These are phyloP conservation scores for Mamestra brassicae DNA, from an alignment of 2,888 invertebrate species.

Conservation along the genomic window DNA sequence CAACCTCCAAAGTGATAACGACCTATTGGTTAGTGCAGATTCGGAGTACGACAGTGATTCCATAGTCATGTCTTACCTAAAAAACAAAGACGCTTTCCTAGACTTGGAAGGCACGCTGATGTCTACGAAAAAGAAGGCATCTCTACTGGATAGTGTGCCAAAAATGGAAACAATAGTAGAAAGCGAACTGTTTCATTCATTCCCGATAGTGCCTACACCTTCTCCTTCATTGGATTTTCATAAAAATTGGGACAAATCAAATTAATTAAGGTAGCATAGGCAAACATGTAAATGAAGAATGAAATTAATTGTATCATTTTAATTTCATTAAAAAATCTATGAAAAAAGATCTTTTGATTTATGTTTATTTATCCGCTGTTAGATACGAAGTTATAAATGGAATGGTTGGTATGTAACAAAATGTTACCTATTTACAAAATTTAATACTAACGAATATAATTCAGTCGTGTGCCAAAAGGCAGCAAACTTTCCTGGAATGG, in stretches of 20 bases:
- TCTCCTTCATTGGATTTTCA: conserved; percentile 31
- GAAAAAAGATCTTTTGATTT: conserved; percentile 26
- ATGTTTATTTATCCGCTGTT: background rate
- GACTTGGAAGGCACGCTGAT: conserved; percentile 69
- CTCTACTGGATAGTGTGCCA: conserved; percentile 76
- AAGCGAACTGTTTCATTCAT: conserved; percentile 72
- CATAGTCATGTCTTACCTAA: conserved; percentile 77
- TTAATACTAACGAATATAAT: background rate
- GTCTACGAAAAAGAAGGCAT: conserved; percentile 75
- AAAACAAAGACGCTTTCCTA: conserved; percentile 71
- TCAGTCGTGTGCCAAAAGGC: background rate
- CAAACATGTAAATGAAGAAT: conserved; percentile 42
- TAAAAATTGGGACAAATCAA: conserved; percentile 49
- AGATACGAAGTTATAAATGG: background rate
- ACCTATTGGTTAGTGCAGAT: conserved; percentile 65
- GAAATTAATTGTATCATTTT: conserved; percentile 40
- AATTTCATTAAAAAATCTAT: conserved; percentile 38
- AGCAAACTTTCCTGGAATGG: background rate
- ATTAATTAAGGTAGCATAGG: conserved; percentile 25
- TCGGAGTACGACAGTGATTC: conserved; percentile 74
- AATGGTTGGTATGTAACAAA: background rate
- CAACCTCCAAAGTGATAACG: conserved; percentile 78
- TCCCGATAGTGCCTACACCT: conserved; percentile 59
- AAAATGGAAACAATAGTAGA: conserved; percentile 83
- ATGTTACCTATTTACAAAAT: background rate